Percentiles rank a stretch among this genome's conserved stretches.
Evolutionary conservation across 2,113 vertebrate species (phyloP).

Genomic region (Formicarius rufipectus): DNA sequence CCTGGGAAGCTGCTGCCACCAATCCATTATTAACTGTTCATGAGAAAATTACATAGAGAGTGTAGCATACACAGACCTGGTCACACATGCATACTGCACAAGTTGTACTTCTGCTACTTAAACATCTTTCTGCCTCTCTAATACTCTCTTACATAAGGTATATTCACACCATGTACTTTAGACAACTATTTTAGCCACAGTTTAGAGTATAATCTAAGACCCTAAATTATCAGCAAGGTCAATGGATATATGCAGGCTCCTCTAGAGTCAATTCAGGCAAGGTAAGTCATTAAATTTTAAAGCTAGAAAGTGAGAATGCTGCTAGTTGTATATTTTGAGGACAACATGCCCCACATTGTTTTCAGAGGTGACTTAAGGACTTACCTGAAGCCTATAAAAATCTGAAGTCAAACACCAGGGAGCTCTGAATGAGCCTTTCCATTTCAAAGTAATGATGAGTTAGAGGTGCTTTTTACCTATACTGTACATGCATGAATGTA

Average conservation of each 20-base stretch:
- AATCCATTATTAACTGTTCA: too few relatives aligned
- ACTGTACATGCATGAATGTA: background rate
- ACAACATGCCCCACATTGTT: background rate
- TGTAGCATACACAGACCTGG: too few relatives aligned
- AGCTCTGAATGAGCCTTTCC: background rate
- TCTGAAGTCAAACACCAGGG: background rate
- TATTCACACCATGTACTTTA: background rate
- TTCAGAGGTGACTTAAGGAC: background rate
- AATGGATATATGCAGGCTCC: background rate
- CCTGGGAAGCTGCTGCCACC: too few relatives aligned
- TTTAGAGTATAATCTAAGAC: background rate
- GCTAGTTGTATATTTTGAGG: background rate
- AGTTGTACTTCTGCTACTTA: background rate
- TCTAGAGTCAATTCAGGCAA: slow-evolving; percentile 11
- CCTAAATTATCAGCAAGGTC: background rate
- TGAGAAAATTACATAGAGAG: too few relatives aligned
- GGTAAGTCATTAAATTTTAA: slow-evolving; percentile 18
- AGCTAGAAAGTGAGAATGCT: background rate
- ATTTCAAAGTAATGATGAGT: background rate
- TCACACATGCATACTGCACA: background rate
- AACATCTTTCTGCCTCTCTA: background rate
- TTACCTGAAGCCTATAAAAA: background rate
- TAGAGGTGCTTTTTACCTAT: background rate
- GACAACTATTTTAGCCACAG: background rate
- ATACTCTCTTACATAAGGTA: background rate